Conservation (phyloP, 2,113 vertebrate species). For the Greenwoodochromis staneri region DNA sequence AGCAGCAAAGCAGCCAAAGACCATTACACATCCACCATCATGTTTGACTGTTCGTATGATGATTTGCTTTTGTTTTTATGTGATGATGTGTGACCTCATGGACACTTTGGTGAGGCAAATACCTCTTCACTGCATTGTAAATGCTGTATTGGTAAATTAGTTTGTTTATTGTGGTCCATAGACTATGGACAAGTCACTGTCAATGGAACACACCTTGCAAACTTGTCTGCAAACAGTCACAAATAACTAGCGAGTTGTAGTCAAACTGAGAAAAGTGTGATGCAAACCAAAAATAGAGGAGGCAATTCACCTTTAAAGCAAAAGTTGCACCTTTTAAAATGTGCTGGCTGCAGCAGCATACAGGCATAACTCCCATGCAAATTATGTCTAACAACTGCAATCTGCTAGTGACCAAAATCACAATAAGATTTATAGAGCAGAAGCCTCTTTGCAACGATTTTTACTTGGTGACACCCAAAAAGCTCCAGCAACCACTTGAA, state of each 20-base stretch:
- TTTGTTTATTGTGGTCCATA: not conserved
- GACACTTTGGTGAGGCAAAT: not conserved
- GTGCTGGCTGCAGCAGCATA: not conserved
- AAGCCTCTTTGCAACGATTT: rapidly evolving
- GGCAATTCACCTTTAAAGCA: not conserved
- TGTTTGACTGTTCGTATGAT: not conserved
- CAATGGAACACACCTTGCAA: not conserved
- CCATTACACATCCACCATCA: not conserved
- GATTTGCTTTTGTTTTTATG: not conserved
- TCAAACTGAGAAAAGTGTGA: not conserved
- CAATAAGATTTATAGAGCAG: not conserved
- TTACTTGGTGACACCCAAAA: not conserved
- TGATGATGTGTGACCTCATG: rapidly evolving
- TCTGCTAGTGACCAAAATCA: not conserved
- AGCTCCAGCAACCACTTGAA: not conserved
- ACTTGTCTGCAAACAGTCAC: not conserved
- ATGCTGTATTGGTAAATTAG: not conserved
- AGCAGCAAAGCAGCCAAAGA: not conserved
- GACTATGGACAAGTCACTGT: rapidly evolving
- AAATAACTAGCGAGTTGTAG: rapidly evolving
- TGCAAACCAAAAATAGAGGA: not conserved
- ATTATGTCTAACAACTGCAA: not conserved
- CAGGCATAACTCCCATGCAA: not conserved
- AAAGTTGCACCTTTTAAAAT: not conserved
- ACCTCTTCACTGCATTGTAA: not conserved